Evolutionary conservation across 2,888 invertebrate species (phyloP), one percentile per base, ranked within the genome.

Genomic region (Agrotis ipsilon): DNA sequence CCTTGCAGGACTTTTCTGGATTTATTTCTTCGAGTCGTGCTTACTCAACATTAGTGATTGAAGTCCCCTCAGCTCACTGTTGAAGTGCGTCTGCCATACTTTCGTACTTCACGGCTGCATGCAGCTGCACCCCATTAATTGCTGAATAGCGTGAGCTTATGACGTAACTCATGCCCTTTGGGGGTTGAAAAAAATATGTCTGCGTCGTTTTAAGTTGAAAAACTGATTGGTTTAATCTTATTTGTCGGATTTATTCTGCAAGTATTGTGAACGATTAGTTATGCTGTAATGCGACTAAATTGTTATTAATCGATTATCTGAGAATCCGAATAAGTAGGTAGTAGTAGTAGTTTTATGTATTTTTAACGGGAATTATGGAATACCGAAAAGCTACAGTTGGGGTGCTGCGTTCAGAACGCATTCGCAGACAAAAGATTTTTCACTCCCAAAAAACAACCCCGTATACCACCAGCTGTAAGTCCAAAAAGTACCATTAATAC

Each of bases 81-180:
- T 51, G 19, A 24, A 65, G 48, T 51, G 11, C 32, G 43, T 43
- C 59, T 60, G 18, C 58, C 49, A 13, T 52, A 72, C 45, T 45
- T 49, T 55, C 39, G 14, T 60, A 60, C 39, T 59, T 64, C 49
- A 60, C 61, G 67, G 45, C 59, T 59, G 61, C 61, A 71, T 83
- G 81, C 84, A 84, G 86, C 86, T 86, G 85, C 84, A 80, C 85
- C 84, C 80, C 70, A 68, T 68, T 86, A 79, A 85, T 79, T 75
- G 86, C 74, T 72, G 61, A 63, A 82, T 85, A 79, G 85, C 85
- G 86, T 84, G 85, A 86, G 79, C 63, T 63, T 77, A 72, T 77
- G 68, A 75, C 71, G 82, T 85, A 78, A 80, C 75, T 84, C 80
- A 73, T 72, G 70, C 63, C 55, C 43, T 71, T 72, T 67, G 68